Conservation (phyloP, 2,888 invertebrate genomes). For the Orchesella flavescens region DNA sequence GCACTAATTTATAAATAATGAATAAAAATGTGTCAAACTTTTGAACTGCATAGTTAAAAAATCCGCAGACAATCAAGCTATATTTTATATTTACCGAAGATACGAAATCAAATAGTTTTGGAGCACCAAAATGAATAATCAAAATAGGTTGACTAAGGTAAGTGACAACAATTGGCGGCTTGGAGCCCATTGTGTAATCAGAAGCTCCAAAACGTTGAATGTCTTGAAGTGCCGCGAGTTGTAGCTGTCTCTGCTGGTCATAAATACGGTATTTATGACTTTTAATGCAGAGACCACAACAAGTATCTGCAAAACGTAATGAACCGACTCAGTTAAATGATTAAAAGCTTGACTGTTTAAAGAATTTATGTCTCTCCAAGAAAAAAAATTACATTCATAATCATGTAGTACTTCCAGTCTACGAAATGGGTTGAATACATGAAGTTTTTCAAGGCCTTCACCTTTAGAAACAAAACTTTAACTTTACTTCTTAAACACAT, state of each 20-base stretch:
- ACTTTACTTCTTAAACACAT: no score
- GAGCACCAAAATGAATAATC: slow-evolving; percentile 63
- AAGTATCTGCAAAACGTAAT: slow-evolving; percentile 44
- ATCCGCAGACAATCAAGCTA: no score
- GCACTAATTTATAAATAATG: slow-evolving; percentile 26
- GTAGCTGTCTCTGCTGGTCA: slow-evolving; percentile 52
- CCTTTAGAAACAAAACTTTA: slow-evolving; percentile 30
- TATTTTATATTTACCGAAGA: slow-evolving; percentile 46
- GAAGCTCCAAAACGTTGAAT: slow-evolving; percentile 55
- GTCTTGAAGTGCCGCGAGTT: slow-evolving; percentile 59
- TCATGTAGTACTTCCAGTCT: slow-evolving; percentile 62
- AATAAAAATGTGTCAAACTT: not conserved
- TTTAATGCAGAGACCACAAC: slow-evolving; percentile 59
- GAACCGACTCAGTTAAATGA: not conserved
- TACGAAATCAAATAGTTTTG: slow-evolving; percentile 59
- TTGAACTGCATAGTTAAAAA: no score
- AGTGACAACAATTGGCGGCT: slow-evolving; percentile 51
- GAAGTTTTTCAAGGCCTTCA: slow-evolving; percentile 58
- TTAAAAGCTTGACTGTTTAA: no score
- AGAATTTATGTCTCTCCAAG: no score
- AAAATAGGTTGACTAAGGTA: slow-evolving; percentile 53
- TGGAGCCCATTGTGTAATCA: slow-evolving; percentile 55
- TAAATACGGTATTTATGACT: slow-evolving; percentile 62
- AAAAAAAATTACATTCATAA: slow-evolving; percentile 56
- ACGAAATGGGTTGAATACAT: slow-evolving; percentile 54